These are phyloP conservation scores for Apodemus sylvaticus DNA, from an alignment of 2,113 vertebrate genomes.

Conservation along the genomic window DNA sequence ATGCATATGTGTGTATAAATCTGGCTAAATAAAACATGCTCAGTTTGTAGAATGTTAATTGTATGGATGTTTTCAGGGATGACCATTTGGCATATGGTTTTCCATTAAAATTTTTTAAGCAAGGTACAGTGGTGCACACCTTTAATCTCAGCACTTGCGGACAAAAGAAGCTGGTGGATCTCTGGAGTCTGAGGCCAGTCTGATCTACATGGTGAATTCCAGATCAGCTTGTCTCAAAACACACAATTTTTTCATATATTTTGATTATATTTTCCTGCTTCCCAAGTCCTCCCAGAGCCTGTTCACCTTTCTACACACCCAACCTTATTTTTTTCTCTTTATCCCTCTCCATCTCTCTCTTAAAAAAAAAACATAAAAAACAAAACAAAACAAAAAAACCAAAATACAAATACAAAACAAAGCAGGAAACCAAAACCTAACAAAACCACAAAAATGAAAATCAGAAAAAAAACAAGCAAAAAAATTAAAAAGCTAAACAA, in stretches of 20 bases:
- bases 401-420: neutral
- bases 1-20: neutral
- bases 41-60: neutral
- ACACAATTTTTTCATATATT: neutral
- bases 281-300: neutral
- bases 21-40: neutral
- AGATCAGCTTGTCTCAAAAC: neutral
- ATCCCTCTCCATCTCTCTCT: neutral
- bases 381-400: neutral
- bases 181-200: neutral
- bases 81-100: neutral
- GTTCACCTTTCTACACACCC: neutral
- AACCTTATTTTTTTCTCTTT: neutral
- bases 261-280: neutral
- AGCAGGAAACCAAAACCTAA: neutral
- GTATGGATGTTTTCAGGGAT: neutral
- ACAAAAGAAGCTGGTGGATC: neutral
- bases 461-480: neutral
- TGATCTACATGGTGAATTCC: neutral
- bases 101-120: neutral
- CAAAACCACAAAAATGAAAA: neutral
- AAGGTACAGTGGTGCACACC: neutral
- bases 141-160: neutral
- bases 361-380: neutral
- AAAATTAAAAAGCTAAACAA: neutral